Conservation (phyloP, 2,113 vertebrate species). For the Tragulus kanchil region DNA sequence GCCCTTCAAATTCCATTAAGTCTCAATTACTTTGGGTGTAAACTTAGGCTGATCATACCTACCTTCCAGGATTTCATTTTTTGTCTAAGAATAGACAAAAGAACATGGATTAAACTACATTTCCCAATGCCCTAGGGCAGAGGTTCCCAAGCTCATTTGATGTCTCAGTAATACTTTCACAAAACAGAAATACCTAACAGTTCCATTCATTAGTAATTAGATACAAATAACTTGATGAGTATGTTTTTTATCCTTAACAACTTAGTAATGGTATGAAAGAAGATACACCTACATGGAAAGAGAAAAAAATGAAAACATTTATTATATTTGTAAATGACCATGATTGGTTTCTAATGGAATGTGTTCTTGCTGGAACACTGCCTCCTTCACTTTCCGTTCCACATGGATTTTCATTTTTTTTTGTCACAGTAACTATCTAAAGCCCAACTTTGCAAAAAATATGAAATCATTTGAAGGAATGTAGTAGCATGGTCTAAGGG, state of each 20-base stretch:
- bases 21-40: neutral
- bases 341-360: neutral
- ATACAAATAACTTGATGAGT: neutral
- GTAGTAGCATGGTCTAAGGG: no score
- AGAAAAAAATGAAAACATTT: neutral
- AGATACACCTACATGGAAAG: neutral
- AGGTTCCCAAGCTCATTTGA: neutral
- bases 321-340: conserved; percentile 5
- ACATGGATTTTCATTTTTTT: neutral
- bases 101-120: neutral
- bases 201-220: neutral
- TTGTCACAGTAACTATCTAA: neutral
- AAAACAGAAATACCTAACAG: neutral
- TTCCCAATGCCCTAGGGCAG: neutral
- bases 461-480: neutral
- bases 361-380: neutral
- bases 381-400: neutral
- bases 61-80: neutral
- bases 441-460: neutral
- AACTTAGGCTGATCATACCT: neutral
- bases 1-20: neutral
- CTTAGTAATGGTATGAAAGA: neutral
- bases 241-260: neutral
- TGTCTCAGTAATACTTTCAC: neutral
- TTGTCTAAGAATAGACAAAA: neutral